Conservation (phyloP, 2,888 invertebrate genomes). For the Drosophila hawaiiensis region DNA sequence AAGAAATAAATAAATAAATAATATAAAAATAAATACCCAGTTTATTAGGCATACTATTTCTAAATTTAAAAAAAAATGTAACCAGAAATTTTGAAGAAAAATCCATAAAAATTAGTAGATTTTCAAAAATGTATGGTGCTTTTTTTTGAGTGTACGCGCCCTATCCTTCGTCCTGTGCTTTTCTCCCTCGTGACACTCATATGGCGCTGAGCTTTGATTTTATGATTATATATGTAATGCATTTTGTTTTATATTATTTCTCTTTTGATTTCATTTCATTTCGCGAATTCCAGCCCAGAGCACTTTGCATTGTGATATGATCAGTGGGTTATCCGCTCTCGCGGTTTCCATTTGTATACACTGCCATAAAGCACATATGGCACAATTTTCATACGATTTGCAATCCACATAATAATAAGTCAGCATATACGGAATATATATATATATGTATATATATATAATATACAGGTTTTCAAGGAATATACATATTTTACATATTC, state of each 20-base stretch:
- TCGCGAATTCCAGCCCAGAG: slow-evolving; percentile 41
- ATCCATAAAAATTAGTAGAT: background rate
- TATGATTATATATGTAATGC: slow-evolving; percentile 36
- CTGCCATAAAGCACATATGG: slow-evolving; percentile 3
- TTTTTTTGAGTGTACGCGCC: background rate
- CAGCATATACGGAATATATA: background rate
- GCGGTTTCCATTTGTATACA: slow-evolving; percentile 26
- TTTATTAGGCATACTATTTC: fast-evolving
- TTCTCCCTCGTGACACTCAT: background rate
- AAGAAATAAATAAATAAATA: background rate
- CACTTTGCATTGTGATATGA: slow-evolving; percentile 58
- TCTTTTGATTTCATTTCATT: slow-evolving; percentile 38
- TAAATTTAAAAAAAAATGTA: background rate
- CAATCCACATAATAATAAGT: background rate
- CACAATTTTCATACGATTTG: background rate
- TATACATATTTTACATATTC: too few species aligned
- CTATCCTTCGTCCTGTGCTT: background rate
- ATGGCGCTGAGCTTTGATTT: slow-evolving; percentile 39
- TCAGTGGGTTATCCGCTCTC: slow-evolving; percentile 56
- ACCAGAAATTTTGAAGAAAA: background rate
- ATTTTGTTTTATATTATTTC: slow-evolving; percentile 30
- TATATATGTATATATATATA: background rate
- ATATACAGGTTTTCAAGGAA: background rate
- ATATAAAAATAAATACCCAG: background rate
- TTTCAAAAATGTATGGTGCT: background rate